Evolutionary conservation across 2,797 vertebrate genomes (phyloP).

Genomic region (Steatocranus sp.): DNA sequence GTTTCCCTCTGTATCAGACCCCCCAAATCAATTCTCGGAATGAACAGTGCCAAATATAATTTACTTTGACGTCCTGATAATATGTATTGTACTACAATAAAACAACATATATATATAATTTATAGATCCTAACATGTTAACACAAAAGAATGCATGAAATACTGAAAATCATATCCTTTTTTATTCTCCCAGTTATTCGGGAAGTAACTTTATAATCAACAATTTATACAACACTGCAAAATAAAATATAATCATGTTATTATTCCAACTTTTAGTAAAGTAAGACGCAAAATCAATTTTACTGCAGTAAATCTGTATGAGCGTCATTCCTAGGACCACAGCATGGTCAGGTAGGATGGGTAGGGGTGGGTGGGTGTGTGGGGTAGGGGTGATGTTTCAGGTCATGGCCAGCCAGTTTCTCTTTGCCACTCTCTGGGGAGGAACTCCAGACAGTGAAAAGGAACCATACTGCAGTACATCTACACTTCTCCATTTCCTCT

Average conservation of each 20-base stretch:
- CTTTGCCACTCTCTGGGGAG: conserved; percentile 48
- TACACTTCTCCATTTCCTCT: conserved; percentile 72
- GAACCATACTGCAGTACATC: conserved; percentile 61
- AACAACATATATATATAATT: not conserved
- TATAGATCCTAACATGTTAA: not conserved
- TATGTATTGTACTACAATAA: not conserved
- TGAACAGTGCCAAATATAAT: not conserved
- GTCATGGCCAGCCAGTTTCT: conserved; percentile 42
- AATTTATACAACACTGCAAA: not conserved
- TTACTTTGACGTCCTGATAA: not conserved
- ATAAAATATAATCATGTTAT: not conserved
- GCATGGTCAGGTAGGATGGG: conserved; percentile 34
- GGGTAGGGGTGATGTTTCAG: conserved; percentile 39
- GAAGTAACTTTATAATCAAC: not conserved
- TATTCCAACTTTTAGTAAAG: not conserved
- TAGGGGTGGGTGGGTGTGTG: not conserved
- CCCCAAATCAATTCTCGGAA: not conserved
- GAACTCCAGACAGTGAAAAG: conserved; percentile 59
- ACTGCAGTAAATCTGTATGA: conserved; percentile 11
- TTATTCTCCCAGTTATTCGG: rapidly evolving
- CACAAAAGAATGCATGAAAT: not conserved
- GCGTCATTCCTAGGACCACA: conserved; percentile 14
- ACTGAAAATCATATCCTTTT: not conserved
- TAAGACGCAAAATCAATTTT: conserved; percentile 12
- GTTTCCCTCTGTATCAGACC: not conserved